Percentiles rank a stretch among this genome's conserved stretches.
phyloP scores from a whole-genome alignment of 2,888 invertebrate genomes.

The Melangyna quadrimaculata region DNA sequence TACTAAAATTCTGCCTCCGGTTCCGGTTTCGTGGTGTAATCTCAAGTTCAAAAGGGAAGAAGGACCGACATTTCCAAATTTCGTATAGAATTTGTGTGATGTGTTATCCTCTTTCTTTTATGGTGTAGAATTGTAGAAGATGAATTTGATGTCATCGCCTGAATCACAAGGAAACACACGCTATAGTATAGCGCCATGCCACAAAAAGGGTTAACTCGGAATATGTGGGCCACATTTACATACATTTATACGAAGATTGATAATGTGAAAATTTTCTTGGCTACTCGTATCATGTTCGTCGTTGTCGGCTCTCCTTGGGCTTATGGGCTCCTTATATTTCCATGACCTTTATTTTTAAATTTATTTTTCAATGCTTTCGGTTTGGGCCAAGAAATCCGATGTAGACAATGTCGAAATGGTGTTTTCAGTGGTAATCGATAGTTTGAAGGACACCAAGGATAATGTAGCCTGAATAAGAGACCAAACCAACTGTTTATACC shows the following conservation, averaged over 20 bases:
- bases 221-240: conserved; percentile 30
- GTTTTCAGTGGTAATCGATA: conserved; percentile 16
- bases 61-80: not conserved
- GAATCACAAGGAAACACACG: conserved; percentile 31
- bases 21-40: not conserved
- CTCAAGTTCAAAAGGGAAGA: not conserved
- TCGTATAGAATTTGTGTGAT: not conserved
- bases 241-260: not conserved
- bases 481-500: not conserved
- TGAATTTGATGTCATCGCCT: conserved; percentile 19
- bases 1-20: not conserved
- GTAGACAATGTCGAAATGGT: not conserved
- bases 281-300: not conserved
- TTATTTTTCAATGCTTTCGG: not conserved
- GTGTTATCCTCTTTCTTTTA: not conserved
- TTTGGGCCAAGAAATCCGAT: conserved; percentile 30
- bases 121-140: conserved; percentile 18
- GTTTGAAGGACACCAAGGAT: conserved; percentile 13
- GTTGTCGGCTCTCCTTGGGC: not conserved
- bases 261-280: conserved; percentile 32
- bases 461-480: not conserved
- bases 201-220: conserved; percentile 33
- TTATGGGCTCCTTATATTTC: no score
- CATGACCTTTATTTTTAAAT: conserved; percentile 45
- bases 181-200: not conserved